A percentile compares a stretch with the other conserved stretches of the same genome.
These are phyloP conservation scores for Caenorhabditis panamensis DNA, from an alignment of 2,888 invertebrate species.

Conservation along the genomic window DNA sequence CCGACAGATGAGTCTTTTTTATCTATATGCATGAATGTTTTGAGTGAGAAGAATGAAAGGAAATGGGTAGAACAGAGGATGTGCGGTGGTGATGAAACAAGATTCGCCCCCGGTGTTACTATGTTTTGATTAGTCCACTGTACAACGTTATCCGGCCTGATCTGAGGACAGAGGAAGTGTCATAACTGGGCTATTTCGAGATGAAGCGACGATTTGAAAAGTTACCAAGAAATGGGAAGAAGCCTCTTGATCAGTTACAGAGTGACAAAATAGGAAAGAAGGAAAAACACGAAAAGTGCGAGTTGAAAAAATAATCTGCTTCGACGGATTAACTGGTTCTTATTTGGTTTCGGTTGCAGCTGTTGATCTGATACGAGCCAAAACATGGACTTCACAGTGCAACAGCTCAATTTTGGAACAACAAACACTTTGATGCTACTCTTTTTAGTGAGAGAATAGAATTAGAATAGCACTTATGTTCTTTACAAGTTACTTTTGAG, in stretches of 20 bases:
- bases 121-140: conserved; percentile 9
- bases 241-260: too few relatives aligned
- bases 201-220: background rate
- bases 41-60: conserved; percentile 16
- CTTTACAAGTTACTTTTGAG: too few relatives aligned
- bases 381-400: background rate
- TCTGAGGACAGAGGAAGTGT: background rate
- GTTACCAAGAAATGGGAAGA: too few relatives aligned
- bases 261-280: background rate
- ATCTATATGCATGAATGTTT: conserved; percentile 50
- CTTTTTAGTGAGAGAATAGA: too few relatives aligned
- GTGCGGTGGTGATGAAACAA: background rate
- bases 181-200: background rate
- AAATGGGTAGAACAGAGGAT: background rate
- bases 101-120: too few relatives aligned
- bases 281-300: conserved; percentile 7
- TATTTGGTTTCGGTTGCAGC: background rate
- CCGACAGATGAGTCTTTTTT: conserved; percentile 51
- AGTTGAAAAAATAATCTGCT: conserved; percentile 14
- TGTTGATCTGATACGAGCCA: background rate
- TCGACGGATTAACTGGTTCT: conserved; percentile 2
- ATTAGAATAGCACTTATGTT: too few relatives aligned
- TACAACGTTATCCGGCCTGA: too few relatives aligned
- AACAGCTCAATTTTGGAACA: background rate
- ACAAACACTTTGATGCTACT: too few relatives aligned